phyloP scores from a whole-genome alignment of 2,888 invertebrate species.

The Halictus ligatus region DNA sequence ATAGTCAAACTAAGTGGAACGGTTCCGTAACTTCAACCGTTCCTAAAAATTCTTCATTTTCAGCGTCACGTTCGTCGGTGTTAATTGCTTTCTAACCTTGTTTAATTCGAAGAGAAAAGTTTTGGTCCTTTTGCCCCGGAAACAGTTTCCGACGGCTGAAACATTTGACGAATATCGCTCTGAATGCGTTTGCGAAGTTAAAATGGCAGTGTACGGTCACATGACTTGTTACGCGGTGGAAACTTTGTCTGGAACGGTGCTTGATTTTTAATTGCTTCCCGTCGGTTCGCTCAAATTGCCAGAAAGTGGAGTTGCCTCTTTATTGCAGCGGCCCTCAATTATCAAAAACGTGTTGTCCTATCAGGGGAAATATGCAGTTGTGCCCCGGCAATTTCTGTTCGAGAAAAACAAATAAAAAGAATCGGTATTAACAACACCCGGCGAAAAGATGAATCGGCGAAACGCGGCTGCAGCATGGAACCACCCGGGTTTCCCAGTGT shows the following conservation, averaged over 20 bases:
- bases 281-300: neutral
- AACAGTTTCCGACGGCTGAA: neutral
- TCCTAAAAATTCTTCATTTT: neutral
- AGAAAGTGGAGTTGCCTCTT: neutral
- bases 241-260: neutral
- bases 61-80: neutral
- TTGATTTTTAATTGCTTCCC: neutral
- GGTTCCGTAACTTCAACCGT: neutral
- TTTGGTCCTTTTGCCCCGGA: neutral
- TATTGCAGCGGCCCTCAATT: neutral
- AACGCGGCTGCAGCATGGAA: neutral
- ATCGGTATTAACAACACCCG: neutral
- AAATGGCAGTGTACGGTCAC: neutral
- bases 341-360: neutral
- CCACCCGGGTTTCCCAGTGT: neutral
- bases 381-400: neutral
- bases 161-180: neutral
- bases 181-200: neutral
- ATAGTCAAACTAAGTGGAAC: neutral
- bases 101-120: neutral
- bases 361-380: neutral
- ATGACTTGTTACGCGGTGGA: neutral
- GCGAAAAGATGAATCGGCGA: neutral
- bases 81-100: neutral
- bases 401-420: too few species aligned